These are phyloP conservation scores for Sphyrna mokarran DNA, from an alignment of 2,113 vertebrate species.

Conservation along the genomic window DNA sequence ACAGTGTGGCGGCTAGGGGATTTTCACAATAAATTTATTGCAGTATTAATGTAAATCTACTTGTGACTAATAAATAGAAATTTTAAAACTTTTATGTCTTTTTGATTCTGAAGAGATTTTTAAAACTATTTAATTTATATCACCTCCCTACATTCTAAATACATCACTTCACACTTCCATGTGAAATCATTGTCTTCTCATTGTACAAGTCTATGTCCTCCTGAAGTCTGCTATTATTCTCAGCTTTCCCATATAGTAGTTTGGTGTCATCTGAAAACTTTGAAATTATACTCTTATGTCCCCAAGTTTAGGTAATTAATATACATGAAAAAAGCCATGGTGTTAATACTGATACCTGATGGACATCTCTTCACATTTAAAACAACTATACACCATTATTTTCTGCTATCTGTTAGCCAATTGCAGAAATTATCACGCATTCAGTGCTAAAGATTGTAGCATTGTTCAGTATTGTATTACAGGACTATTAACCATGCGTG, in stretches of 20 bases:
- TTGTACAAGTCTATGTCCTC: neutral
- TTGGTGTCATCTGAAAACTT: neutral
- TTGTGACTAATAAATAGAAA: no score
- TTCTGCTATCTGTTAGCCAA: neutral
- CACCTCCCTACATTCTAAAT: neutral
- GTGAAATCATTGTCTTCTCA: neutral
- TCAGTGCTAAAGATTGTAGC: neutral
- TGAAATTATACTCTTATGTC: neutral
- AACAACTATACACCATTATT: neutral
- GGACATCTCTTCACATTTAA: neutral
- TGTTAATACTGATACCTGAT: neutral
- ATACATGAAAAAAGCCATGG: neutral
- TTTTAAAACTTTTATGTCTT: neutral
- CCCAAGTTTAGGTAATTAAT: neutral
- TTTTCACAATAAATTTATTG: no score
- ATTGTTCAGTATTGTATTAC: neutral
- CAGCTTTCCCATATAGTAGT: neutral
- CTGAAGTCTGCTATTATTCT: neutral
- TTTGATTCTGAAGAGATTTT: neutral
- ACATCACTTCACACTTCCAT: neutral
- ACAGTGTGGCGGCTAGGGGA: no score
- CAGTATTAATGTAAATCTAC: no score
- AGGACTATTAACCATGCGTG: neutral
- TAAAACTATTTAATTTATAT: neutral
- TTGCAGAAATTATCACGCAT: neutral